Evolutionary conservation across 2,113 vertebrate species (phyloP), one percentile per base, ranked within the genome.

Genomic region (Electrona antarctica): DNA sequence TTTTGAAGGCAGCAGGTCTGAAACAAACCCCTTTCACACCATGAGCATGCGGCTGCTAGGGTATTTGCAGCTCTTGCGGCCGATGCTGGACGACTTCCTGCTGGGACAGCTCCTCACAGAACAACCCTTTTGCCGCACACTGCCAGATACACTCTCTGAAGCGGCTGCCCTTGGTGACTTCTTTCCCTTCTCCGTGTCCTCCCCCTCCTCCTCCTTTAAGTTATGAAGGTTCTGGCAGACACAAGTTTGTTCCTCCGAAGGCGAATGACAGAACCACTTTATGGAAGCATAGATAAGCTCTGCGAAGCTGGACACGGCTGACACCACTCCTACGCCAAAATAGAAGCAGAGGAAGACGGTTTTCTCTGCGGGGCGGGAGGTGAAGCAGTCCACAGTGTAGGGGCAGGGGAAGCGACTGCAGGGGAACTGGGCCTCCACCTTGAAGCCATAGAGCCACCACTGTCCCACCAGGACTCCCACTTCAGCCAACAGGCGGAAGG

Each of bases 261-360:
- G 0, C 0, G 0, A 1, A 0, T 1, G 47, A 72, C 88, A 89
- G 48, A 91, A 92, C 15, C 88, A 89, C 85, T 96, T 97, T 7
- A 76, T 55, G 33, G 94, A 87, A 76, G 94, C 80, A 74, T 96
- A 94, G 57, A 90, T 49, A 28, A 98, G 87, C 89, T 98, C 96
- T 0, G 73, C 82, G 54, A 93, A 67, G 89, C 95, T 97, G 83
- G 95, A 94, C 58, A 94, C 9, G 0, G 94, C 93, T 0, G 96
- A 93, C 2, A 97, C 52, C 68, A 96, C 69, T 12, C 97, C 96
- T 9, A 98, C 91, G 1, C 73, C 73, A 60, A 98, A 98, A 92
- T 97, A 98, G 91, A 98, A 98, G 78, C 93, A 81, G 73, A 98
- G 93, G 90, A 98, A 97, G 83, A 97, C 76, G 0, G 96, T 97